Evolutionary conservation across 2,113 vertebrate genomes (phyloP), one percentile per base, ranked within the genome.

Genomic region (Etheostoma spectabile): DNA sequence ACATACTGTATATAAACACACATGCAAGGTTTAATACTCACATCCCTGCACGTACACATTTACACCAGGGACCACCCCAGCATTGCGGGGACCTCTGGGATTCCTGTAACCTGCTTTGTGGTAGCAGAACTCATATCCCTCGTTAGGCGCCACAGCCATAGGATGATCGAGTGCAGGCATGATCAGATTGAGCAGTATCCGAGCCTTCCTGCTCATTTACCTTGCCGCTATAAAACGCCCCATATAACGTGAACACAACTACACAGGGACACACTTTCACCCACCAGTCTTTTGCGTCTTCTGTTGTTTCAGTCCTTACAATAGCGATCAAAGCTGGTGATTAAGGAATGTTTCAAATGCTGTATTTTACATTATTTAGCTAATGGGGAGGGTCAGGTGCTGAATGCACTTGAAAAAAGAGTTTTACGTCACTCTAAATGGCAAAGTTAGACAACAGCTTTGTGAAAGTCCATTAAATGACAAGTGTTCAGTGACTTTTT

Each of bases 41-140:
- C 24, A 13, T 72, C 57, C 52, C 63, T 15, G 27, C 35, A 60
- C 52, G 35, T 59, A 63, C 77, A 74, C 83, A 30, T 82, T 78
- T 88, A 87, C 91, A 89, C 88, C 49, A 81, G 92, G 92, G 89
- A 92, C 91, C 88, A 86, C 87, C 90, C 80, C 48, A 46, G 87
- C 76, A 77, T 63, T 18, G 76, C 70, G 30, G 69, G 55, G 80
- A 53, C 80, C 84, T 19, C 60, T 84, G 90, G 90, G 92, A 88
- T 12, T 75, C 22, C 77, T 27, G 76, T 82, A 85, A 80, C 86
- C 85, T 89, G 84, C 86, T 91, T 88, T 77, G 55, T 83, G 82
- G 79, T 89, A 85, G 89, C 77, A 85, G 72, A 77, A 79, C 76
- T 84, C 68, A 62, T 57, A 49, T 85, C 70, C 63, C 86, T 85